Conservation (phyloP, 2,888 invertebrate genomes). For the Toxonevra muliebris region DNA sequence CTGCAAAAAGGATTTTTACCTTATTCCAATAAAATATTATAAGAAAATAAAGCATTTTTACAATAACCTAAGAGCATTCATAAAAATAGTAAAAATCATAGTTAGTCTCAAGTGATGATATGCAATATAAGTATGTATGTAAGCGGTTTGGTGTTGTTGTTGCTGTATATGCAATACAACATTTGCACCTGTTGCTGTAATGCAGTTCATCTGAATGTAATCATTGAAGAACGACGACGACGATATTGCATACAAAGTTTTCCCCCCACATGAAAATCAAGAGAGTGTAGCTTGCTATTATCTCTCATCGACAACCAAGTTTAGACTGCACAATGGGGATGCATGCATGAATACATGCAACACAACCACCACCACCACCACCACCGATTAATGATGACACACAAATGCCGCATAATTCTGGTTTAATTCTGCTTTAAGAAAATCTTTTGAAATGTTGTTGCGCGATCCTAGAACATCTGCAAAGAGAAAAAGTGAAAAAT, state of each 20-base stretch:
- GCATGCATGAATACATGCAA: slow-evolving; percentile 2
- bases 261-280: slow-evolving; percentile 21
- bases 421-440: no score
- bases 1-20: slow-evolving; percentile 21
- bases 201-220: neutral
- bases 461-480: no score
- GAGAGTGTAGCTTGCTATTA: slow-evolving; percentile 13
- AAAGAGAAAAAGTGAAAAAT: no score
- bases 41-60: no score
- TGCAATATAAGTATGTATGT: no score
- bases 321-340: neutral
- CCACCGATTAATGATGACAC: neutral
- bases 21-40: no score
- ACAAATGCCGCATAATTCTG: no score
- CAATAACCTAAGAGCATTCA: slow-evolving; percentile 1
- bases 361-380: neutral
- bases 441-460: no score
- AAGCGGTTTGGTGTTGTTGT: neutral
- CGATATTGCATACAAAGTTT: slow-evolving; percentile 9
- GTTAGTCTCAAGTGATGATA: neutral
- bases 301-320: neutral
- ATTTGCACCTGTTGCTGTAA: slow-evolving; percentile 23
- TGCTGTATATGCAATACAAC: slow-evolving; percentile 9
- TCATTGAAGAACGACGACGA: slow-evolving; percentile 6
- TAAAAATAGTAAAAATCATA: slow-evolving; percentile 3